Evolutionary conservation across 2,797 vertebrate species (phyloP), one percentile per base, ranked within the genome.

Genomic region (Hozukius guyotensis): DNA sequence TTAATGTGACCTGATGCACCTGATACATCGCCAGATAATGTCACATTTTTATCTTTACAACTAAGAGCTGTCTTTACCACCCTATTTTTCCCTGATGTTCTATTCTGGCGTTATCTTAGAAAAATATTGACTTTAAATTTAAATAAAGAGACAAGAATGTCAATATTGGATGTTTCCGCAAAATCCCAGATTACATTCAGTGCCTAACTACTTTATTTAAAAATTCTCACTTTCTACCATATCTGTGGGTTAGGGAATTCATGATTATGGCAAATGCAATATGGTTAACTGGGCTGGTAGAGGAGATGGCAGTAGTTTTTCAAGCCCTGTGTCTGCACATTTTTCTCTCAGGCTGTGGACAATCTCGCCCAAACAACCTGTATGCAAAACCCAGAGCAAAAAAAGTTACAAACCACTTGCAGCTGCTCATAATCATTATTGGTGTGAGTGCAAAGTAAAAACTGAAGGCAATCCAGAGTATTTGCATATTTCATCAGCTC

Each of bases 401-500:
- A 59, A 18, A 49, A 59, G 8, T 34, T 32, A 49, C 13, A 63
- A 34, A 63, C 18, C 16, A 18, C 29, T 29, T 13, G 3, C 14
- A 64, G 25, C 38, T 12, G 42, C 55, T 49, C 52, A 29, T 61
- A 83, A 56, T 72, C n/a, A 38, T 62, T 62, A 67, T 18, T 62
- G 34, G 55, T 3, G 25, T 24, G 67, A 67, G 22, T 31, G 42
- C 10, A 49, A 34, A 36, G 61, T 61, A n/a, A 79, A n/a, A 64
- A 42, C 14, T 32, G 24, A 64, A 29, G 38, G 29, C 10, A 7
- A 27, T 32, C 16, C 59, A 60, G 38, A 49, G 27, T 18, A 57
- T 72, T 57, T 72, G 49, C 56, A 42, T 76, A 42, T 76, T 77
- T 72, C 42, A 68, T 76, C 57, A 36, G 13, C 49, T 34, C 24